Conservation (phyloP, 2,113 vertebrate genomes). For the Gasterosteus aculeatus region DNA sequence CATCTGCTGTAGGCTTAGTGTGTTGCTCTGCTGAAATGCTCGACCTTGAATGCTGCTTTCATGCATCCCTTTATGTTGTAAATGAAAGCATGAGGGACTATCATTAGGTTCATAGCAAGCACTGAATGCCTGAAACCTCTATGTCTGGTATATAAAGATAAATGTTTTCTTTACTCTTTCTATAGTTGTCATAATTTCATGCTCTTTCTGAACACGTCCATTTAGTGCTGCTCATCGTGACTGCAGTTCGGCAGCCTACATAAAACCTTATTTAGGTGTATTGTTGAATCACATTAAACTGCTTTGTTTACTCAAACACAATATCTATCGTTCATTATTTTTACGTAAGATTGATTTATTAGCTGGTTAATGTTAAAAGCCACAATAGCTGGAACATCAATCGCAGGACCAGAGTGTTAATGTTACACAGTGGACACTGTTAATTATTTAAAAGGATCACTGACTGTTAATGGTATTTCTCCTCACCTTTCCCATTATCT, state of each 20-base stretch:
- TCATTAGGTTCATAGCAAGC: slow-evolving; percentile 36
- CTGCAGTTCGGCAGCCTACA: slow-evolving; percentile 39
- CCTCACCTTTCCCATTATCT: slow-evolving; percentile 77
- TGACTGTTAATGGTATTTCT: slow-evolving; percentile 67
- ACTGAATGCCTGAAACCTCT: slow-evolving; percentile 28
- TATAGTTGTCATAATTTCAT: slow-evolving; percentile 40
- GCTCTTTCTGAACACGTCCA: slow-evolving; percentile 29
- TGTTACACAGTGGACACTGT: slow-evolving; percentile 45
- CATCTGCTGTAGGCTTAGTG: slow-evolving; percentile 24
- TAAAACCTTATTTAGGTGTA: slow-evolving; percentile 26
- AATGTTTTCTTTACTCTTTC: slow-evolving; percentile 29
- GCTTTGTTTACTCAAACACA: slow-evolving; percentile 29
- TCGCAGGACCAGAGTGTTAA: slow-evolving; percentile 38
- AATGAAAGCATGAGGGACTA: slow-evolving; percentile 39
- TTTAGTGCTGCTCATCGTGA: slow-evolving; percentile 27
- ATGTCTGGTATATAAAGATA: slow-evolving; percentile 39
- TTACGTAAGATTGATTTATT: slow-evolving; percentile 47
- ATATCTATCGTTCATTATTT: slow-evolving; percentile 28
- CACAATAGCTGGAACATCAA: slow-evolving; percentile 46
- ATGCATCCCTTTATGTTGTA: slow-evolving; percentile 14
- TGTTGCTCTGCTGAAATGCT: slow-evolving; percentile 22
- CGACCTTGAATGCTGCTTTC: slow-evolving; percentile 56
- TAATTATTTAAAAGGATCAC: slow-evolving; percentile 74
- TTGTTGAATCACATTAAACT: slow-evolving; percentile 39
- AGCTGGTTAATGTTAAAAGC: slow-evolving; percentile 41